A percentile compares a stretch with the other conserved stretches of the same genome.
Evolutionary conservation across 53 echinoderm and acorn worm genomes (phyloP).

Genomic region (Zoroaster sp.): DNA sequence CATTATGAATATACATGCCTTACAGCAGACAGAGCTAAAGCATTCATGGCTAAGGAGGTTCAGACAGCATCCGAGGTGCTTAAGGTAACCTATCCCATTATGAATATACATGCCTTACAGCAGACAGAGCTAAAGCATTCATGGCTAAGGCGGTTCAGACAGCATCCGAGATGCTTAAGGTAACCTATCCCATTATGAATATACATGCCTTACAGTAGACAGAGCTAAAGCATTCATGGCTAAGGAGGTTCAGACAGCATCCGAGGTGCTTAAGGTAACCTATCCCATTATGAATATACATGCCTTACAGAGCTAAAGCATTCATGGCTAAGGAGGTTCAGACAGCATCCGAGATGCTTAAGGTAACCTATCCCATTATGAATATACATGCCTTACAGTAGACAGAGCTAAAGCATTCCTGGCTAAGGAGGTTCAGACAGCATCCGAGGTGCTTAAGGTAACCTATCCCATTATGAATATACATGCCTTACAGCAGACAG

Average conservation of each 20-base stretch:
- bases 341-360: slow-evolving; percentile 60
- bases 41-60: slow-evolving; percentile 51
- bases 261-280: slow-evolving; percentile 69
- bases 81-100: no score
- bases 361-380: no score
- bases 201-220: slow-evolving; percentile 57
- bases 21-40: slow-evolving; percentile 63
- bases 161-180: slow-evolving; percentile 67
- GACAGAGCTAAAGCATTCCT: slow-evolving; percentile 66
- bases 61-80: slow-evolving; percentile 59
- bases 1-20: slow-evolving; percentile 74
- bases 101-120: slow-evolving; percentile 68
- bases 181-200: no score
- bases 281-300: slow-evolving; percentile 75
- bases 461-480: slow-evolving; percentile 82
- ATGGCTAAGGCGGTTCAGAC: slow-evolving; percentile 50
- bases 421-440: slow-evolving; percentile 46
- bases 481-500: slow-evolving; percentile 59
- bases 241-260: slow-evolving; percentile 50
- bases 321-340: slow-evolving; percentile 57
- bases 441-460: slow-evolving; percentile 66
- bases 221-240: slow-evolving; percentile 63
- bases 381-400: slow-evolving; percentile 63
- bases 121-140: slow-evolving; percentile 60
- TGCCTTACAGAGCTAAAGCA: slow-evolving; percentile 62